A percentile compares a stretch with the other conserved stretches of the same genome.
These are phyloP conservation scores for Gastrophryne carolinensis DNA, from an alignment of 2,797 vertebrate genomes.

Conservation along the genomic window DNA sequence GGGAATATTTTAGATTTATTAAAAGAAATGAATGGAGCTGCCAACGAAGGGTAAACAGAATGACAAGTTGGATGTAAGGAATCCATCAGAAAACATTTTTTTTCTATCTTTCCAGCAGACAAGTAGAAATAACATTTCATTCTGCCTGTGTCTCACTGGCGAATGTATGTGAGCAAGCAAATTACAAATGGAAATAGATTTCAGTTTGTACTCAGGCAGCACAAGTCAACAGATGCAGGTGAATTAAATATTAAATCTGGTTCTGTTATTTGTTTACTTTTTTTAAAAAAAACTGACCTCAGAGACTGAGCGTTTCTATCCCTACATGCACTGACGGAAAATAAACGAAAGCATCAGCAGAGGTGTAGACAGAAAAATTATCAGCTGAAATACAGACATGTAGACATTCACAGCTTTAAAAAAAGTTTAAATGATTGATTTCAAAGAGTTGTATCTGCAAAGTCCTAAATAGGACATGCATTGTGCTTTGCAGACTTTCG, in stretches of 20 bases:
- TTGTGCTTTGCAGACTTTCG: too few relatives aligned
- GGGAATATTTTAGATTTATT: conserved; percentile 30
- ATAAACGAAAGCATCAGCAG: not conserved
- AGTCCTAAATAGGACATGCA: too few relatives aligned
- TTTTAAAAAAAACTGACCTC: not conserved
- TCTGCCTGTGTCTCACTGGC: conserved; percentile 8
- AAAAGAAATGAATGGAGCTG: conserved; percentile 26
- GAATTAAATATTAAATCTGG: conserved; percentile 46
- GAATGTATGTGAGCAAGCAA: conserved; percentile 38
- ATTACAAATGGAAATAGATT: conserved; percentile 48
- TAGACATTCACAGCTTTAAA: too few relatives aligned
- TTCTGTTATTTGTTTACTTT: conserved; percentile 27
- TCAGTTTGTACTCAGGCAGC: conserved; percentile 43
- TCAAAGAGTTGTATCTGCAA: too few relatives aligned
- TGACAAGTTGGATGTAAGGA: conserved; percentile 16
- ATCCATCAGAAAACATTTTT: conserved; percentile 26
- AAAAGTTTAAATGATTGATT: too few relatives aligned
- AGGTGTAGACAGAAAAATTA: too few relatives aligned
- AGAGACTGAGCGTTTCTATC: not conserved
- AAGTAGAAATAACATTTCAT: conserved; percentile 43
- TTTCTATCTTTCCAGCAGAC: conserved; percentile 37
- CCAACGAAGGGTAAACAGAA: conserved; percentile 22
- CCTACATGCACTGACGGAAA: not conserved
- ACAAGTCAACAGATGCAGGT: conserved; percentile 40
- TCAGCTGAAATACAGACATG: too few relatives aligned